Base-by-base conservation (phyloP, 2,113 vertebrate genomes). In the Parus major region DNA sequence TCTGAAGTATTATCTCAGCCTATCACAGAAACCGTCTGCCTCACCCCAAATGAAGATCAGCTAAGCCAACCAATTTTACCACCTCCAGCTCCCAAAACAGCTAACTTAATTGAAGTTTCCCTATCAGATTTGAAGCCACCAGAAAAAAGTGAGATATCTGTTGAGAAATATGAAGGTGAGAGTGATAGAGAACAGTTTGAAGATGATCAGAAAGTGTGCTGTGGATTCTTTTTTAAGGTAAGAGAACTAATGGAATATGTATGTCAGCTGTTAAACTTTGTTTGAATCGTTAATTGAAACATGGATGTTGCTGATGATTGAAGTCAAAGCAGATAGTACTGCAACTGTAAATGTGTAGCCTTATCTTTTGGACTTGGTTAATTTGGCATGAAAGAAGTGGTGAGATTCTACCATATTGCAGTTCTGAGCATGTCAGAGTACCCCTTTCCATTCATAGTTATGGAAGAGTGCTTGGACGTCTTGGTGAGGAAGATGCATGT, bases 141-240 rank as follows among this genome's bases (percentile, higher is more conserved):
- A 75, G 98, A 99, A 94, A 98, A 98, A 86, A 98, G 92, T 49
- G 97, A 98, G 57, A 97, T 88, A 2, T 78, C 98, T 29, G 95
- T 98, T 76, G 99, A 99, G 73, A 97, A 92, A 73, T 96, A 96
- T 8, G 99, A 98, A 64, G 96, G 94, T 76, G 98, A 99, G 79
- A 97, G 97, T 94, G 98, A 94, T 50, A 96, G 93, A 93, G 99
- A 99, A 50, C 98, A 96, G 44, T 82, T 95, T 49, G 98, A 99
- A n/a, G 98, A 99, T 36, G 99, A 99, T 39, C 99, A 99, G 97
- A 99, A 98, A 97, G 98, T 98, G 47, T 99, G 98, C 96, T 99
- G 98, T 89, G 99, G 99, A 64, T 99, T 99, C 98, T 99, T 99
- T 95, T 99, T 99, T 86, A 99, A 99, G 99, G 99, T 99, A 97